Evolutionary conservation across 2,113 vertebrate genomes (phyloP).

Genomic region (Origma solitaria): DNA sequence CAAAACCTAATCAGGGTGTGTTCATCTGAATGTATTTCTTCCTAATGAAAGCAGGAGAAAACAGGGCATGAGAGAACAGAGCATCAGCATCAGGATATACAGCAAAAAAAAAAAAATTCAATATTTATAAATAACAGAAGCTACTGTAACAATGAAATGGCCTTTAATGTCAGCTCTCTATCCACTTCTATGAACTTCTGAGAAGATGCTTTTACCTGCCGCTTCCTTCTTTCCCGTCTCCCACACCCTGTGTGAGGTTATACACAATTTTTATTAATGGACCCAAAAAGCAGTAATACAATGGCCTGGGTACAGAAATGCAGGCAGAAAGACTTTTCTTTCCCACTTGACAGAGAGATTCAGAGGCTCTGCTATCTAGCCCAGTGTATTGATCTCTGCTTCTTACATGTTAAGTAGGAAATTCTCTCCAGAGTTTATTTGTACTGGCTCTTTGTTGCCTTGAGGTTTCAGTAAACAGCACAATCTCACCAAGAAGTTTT

Average conservation of each 20-base stretch:
- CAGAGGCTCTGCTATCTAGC: background rate
- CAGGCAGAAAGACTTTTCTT: background rate
- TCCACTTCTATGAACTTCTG: background rate
- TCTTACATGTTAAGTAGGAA: background rate
- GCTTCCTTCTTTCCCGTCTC: background rate
- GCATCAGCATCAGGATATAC: background rate
- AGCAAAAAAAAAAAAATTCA: background rate
- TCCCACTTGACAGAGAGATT: background rate
- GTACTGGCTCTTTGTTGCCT: background rate
- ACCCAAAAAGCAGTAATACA: background rate
- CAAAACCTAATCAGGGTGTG: background rate
- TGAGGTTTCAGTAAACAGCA: background rate
- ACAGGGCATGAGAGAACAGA: background rate
- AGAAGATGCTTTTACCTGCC: background rate
- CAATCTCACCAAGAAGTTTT: background rate
- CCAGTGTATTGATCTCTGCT: background rate
- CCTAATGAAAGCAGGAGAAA: background rate
- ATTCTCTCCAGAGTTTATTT: background rate
- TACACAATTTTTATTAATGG: background rate
- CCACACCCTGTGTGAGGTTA: accelerated
- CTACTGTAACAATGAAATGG: background rate
- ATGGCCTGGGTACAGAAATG: background rate
- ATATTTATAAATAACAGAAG: background rate
- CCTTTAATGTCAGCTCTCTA: background rate
- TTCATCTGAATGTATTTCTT: background rate